Evolutionary conservation across 2,888 invertebrate species (phyloP).

Genomic region (Atethmia centrago): DNA sequence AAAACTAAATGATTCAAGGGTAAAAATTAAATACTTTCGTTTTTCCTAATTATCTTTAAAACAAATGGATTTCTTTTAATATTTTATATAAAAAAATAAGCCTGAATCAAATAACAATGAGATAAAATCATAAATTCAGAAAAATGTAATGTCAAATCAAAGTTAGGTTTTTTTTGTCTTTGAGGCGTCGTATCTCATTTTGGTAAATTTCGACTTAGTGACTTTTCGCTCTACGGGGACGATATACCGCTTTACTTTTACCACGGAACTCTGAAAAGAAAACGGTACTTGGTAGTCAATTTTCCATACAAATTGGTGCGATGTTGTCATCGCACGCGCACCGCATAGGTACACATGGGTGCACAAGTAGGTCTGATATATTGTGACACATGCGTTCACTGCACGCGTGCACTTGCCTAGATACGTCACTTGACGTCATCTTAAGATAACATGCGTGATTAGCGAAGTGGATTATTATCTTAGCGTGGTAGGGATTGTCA

Average conservation of each 20-base stretch:
- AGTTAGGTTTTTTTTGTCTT: too few species aligned
- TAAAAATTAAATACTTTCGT: too few species aligned
- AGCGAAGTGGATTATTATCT: constrained; percentile 48
- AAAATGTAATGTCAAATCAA: too few species aligned
- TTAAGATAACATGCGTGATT: constrained; percentile 48
- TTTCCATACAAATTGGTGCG: constrained; percentile 30
- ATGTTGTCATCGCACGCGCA: constrained; percentile 49
- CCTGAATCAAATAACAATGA: too few species aligned
- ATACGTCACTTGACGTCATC: constrained; percentile 59
- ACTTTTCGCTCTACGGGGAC: too few species aligned
- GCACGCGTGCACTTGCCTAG: constrained; percentile 62
- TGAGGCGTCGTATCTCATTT: too few species aligned
- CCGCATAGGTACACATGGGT: constrained; percentile 33
- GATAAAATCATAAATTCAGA: too few species aligned
- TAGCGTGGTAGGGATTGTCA: not conserved
- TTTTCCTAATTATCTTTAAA: too few species aligned
- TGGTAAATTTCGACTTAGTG: too few species aligned
- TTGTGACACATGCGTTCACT: constrained; percentile 61
- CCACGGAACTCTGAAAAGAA: constrained; percentile 31
- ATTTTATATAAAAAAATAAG: too few species aligned
- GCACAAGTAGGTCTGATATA: constrained; percentile 55
- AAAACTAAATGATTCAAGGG: too few species aligned
- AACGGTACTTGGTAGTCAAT: constrained; percentile 26
- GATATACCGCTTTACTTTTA: not conserved
- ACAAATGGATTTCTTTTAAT: too few species aligned